Evolutionary conservation across 2,888 invertebrate genomes (phyloP), one percentile per base, ranked within the genome.

Genomic region (Drosophila mimica): DNA sequence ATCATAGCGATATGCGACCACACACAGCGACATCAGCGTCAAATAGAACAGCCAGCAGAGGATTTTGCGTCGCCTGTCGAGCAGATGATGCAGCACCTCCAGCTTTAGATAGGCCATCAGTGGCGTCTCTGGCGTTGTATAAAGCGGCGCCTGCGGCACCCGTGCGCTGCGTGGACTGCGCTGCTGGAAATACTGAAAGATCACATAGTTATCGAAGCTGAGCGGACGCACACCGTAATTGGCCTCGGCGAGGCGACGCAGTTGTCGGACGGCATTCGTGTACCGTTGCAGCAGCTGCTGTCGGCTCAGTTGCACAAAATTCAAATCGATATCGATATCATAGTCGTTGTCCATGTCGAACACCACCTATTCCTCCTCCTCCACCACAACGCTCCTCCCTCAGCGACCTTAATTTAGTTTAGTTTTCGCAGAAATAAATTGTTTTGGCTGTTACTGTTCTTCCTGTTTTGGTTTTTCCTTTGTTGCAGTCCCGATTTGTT

Each of bases 181-280:
- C 71, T 93, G 92, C 38, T 92, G 88, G 83, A 95, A 95, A 77
- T 95, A 94, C 76, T 94, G 93, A 82, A 94, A 92, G 74, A 95
- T 95, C 53, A 93, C 86, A 76, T 96, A 93, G 91, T 94, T 92
- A 77, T 95, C 94, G 76, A 96, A 95, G 91, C 96, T 95, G 43
- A 94, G 93, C 72, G 96, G 95, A 46, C 93, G 94, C 79, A 96
- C 93, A 59, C 95, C 95, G 79, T 94, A 94, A 28, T 86, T 90
- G 62, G 94, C 93, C 76, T 93, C 93, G 66, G 95, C 96, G 87
- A 95, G 93, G 76, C 93, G 93, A 82, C 94, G 94, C 49, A 96
- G 92, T 82, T 94, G 93, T 76, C 94, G 94, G 58, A 96, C 94
- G 77, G 95, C 94, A 79, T 94, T 93, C 63, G 94, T 94, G 91